Evolutionary conservation across 2,888 invertebrate genomes (phyloP).

Genomic region (Octodonta nipae): DNA sequence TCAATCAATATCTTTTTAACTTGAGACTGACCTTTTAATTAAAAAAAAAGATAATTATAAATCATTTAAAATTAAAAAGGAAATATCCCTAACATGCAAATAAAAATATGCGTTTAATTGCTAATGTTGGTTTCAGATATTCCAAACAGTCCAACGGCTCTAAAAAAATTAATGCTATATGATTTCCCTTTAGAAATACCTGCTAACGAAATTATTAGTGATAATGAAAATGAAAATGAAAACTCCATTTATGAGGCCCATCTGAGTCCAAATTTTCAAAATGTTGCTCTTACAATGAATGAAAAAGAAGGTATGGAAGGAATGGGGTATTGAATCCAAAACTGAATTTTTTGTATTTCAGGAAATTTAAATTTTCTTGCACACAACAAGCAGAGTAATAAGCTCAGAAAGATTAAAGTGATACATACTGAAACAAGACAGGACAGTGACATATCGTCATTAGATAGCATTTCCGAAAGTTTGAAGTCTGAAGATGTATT

Average conservation of each 20-base stretch:
- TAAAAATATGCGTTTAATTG: too few species aligned
- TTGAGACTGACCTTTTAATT: too few species aligned
- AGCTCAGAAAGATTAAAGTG: constrained; percentile 32
- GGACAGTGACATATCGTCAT: constrained; percentile 34
- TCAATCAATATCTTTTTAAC: too few species aligned
- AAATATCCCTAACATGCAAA: too few species aligned
- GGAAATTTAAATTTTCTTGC: constrained; percentile 34
- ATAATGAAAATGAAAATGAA: constrained; percentile 40
- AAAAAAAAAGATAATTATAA: too few species aligned
- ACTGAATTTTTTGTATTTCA: constrained; percentile 11
- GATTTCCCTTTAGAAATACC: constrained; percentile 44
- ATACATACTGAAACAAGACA: constrained; percentile 24
- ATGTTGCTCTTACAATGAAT: constrained; percentile 37
- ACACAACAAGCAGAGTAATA: constrained; percentile 31
- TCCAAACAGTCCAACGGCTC: constrained; percentile 45
- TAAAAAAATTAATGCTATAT: constrained; percentile 40
- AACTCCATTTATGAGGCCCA: constrained; percentile 39
- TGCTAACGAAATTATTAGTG: constrained; percentile 29
- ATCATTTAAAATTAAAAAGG: too few species aligned
- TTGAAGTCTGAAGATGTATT: constrained; percentile 39
- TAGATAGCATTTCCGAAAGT: constrained; percentile 33
- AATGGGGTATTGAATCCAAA: not conserved
- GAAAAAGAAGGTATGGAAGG: constrained; percentile 33
- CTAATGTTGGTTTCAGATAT: constrained; percentile 30
- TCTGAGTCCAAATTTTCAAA: constrained; percentile 38